phyloP scores from a whole-genome alignment of 2,797 vertebrate species.

The Setipinna tenuifilis region DNA sequence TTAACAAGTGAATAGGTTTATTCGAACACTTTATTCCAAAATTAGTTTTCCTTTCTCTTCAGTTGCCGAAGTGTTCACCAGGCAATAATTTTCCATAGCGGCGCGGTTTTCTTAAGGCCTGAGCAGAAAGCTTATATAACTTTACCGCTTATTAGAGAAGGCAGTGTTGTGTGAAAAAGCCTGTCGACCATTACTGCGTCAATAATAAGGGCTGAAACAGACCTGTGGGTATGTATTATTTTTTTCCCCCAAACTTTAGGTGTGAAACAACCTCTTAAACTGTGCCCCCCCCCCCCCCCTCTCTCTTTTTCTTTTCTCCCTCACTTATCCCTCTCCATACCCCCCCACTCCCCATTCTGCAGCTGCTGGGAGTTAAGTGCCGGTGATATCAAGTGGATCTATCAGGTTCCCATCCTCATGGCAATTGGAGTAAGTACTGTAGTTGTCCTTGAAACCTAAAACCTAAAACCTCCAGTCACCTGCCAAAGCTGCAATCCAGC shows the following conservation, averaged over 20 bases:
- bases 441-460: background rate
- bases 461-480: background rate
- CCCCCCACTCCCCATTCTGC: constrained; percentile 6
- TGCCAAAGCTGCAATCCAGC: background rate
- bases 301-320: background rate
- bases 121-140: background rate
- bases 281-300: no score
- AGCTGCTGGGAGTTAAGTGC: constrained; percentile 96
- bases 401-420: constrained; percentile 85
- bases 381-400: constrained; percentile 87
- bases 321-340: background rate
- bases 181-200: background rate
- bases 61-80: background rate
- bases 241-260: background rate
- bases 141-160: background rate
- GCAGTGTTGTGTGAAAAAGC: background rate
- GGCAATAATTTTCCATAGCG: background rate
- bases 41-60: background rate
- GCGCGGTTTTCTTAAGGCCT: background rate
- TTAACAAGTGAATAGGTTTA: background rate
- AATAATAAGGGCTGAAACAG: background rate
- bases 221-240: background rate
- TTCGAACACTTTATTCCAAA: background rate
- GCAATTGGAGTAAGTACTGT: constrained; percentile 84
- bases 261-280: background rate